Conservation (phyloP, 1,140 invertebrate genomes). For the Diorhabda carinulata region DNA sequence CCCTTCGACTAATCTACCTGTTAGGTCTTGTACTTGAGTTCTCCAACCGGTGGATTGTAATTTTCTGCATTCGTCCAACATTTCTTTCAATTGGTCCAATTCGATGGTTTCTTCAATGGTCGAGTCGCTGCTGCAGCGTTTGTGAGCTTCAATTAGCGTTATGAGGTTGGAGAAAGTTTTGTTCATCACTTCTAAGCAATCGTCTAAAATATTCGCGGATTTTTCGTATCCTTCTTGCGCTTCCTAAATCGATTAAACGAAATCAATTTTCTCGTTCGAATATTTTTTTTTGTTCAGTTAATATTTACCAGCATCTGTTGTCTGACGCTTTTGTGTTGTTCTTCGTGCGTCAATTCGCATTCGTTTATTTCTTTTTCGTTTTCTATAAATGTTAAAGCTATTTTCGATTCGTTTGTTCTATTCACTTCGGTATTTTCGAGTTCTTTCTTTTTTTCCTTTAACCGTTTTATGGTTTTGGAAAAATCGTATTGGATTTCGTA, state of each 20-base stretch:
- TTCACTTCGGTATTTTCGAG: conserved; percentile 12
- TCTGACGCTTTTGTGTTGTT: conserved; percentile 23
- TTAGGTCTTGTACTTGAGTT: conserved; percentile 22
- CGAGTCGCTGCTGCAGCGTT: conserved; percentile 7
- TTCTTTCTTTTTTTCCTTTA: conserved; percentile 20
- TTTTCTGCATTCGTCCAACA: conserved; percentile 23
- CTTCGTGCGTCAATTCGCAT: conserved; percentile 26
- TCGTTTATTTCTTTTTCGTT: conserved; percentile 27
- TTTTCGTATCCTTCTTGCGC: conserved; percentile 28
- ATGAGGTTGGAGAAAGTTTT: conserved; percentile 22
- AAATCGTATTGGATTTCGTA: conserved; percentile 30
- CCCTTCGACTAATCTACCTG: conserved; percentile 21
- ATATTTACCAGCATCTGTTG: conserved; percentile 30
- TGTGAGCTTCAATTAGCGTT: conserved; percentile 26
- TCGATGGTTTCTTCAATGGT: conserved; percentile 17
- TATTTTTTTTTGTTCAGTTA: conserved; percentile 3
- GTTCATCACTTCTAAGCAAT: conserved; percentile 23
- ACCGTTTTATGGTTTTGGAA: conserved; percentile 18
- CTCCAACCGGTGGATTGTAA: conserved; percentile 27
- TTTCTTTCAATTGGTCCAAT: conserved; percentile 14
- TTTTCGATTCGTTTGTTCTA: conserved; percentile 16
- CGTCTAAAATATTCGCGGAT: conserved; percentile 20
- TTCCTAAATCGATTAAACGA: conserved; percentile 20
- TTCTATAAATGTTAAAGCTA: conserved; percentile 23
- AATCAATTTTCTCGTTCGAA: conserved; percentile 5